Percentiles rank a stretch among this genome's conserved stretches.
phyloP scores from a whole-genome alignment of 2,888 invertebrate genomes.

The Yponomeuta evonymella region DNA sequence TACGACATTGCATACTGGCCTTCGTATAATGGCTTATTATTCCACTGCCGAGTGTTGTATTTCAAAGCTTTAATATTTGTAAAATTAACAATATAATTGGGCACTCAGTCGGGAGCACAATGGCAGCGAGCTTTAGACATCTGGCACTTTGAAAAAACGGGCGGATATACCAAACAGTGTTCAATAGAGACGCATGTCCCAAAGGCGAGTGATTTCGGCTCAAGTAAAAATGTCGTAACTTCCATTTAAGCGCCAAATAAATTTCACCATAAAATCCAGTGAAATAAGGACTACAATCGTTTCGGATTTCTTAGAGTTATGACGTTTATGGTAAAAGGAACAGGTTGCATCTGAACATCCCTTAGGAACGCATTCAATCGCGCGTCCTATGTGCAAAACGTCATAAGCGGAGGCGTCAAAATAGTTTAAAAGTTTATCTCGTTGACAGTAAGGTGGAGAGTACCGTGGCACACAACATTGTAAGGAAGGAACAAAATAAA shows the following conservation, averaged over 20 bases:
- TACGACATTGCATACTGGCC: not conserved
- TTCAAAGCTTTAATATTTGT: conserved; percentile 66
- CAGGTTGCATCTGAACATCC: conserved; percentile 70
- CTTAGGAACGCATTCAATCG: conserved; percentile 62
- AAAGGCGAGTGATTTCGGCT: conserved; percentile 38
- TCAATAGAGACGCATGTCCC: conserved; percentile 64
- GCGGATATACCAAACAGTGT: conserved; percentile 70
- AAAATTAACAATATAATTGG: conserved; percentile 76
- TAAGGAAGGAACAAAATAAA: conserved; percentile 34
- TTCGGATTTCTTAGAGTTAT: not conserved
- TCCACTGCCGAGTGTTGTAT: conserved; percentile 57
- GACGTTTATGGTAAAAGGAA: conserved; percentile 18
- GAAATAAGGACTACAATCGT: not conserved
- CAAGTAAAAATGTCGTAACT: not conserved
- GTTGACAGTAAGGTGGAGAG: conserved; percentile 28
- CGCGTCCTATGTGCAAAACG: conserved; percentile 30
- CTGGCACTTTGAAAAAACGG: conserved; percentile 67
- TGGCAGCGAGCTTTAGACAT: conserved; percentile 50
- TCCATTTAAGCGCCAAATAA: not conserved
- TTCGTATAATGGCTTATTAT: conserved; percentile 67
- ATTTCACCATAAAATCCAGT: not conserved
- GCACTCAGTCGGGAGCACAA: conserved; percentile 60
- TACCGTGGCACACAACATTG: conserved; percentile 22
- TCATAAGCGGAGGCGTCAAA: conserved; percentile 21
- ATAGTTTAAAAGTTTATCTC: conserved; percentile 26